Conservation (phyloP, 2,113 vertebrate genomes). For the Syngnathus scovelli region DNA sequence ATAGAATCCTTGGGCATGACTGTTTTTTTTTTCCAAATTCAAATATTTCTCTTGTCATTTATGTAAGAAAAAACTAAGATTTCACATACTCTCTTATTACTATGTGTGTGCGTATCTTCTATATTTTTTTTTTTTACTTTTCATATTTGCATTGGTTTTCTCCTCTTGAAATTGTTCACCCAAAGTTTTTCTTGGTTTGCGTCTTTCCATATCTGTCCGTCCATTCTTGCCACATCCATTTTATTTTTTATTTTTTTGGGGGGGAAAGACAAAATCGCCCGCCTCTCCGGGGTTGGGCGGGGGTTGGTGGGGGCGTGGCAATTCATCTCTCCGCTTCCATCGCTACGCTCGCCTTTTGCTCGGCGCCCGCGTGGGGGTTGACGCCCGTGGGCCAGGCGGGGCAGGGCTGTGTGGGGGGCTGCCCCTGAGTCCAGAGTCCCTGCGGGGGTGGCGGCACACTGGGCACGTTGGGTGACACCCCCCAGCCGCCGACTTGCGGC, state of each 20-base stretch:
- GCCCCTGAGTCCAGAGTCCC: constrained; percentile 84
- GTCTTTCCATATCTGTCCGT: constrained; percentile 37
- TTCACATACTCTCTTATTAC: constrained; percentile 69
- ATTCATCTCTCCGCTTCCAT: constrained; percentile 99
- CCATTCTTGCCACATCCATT: background rate
- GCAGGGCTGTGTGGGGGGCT: constrained; percentile 71
- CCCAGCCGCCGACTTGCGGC: constrained; percentile 76
- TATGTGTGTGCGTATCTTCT: constrained; percentile 59
- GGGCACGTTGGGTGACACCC: constrained; percentile 69
- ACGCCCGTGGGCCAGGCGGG: constrained; percentile 80
- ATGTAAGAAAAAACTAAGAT: constrained; percentile 66
- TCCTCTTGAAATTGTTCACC: constrained; percentile 62
- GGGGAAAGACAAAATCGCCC: constrained; percentile 38
- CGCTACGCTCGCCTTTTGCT: constrained; percentile 86
- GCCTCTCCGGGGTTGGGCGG: constrained; percentile 10
- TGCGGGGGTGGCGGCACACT: constrained; percentile 69
- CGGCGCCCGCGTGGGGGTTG: constrained; percentile 68
- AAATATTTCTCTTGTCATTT: constrained; percentile 62
- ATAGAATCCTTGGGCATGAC: constrained; percentile 69
- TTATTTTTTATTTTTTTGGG: constrained; percentile 1
- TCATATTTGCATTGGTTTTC: constrained; percentile 67
- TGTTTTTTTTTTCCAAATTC: constrained; percentile 29
- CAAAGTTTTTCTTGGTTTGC: constrained; percentile 70
- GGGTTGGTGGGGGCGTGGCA: constrained; percentile 39
- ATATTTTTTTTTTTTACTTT: constrained; percentile 29